Conservation (phyloP, 2,113 vertebrate genomes). For the Leucosticte australis region DNA sequence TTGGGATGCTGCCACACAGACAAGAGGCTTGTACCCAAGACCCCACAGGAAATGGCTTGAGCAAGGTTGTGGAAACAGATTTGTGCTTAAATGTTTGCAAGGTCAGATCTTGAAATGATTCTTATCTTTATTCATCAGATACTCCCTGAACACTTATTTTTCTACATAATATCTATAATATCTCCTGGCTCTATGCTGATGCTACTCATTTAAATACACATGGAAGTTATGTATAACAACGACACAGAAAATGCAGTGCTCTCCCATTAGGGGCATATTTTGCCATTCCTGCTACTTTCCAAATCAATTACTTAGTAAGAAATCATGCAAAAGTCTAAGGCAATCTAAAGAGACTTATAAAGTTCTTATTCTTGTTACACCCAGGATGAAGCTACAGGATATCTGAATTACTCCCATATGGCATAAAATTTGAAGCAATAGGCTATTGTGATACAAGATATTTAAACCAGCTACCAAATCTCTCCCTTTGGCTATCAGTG, state of each 20-base stretch:
- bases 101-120: background rate
- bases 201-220: constrained; percentile 10
- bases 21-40: background rate
- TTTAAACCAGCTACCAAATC: background rate
- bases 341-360: background rate
- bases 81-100: background rate
- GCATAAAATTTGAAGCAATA: background rate
- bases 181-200: background rate
- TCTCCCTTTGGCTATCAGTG: background rate
- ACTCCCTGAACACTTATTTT: constrained; percentile 14
- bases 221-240: background rate
- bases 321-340: background rate
- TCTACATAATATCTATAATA: background rate
- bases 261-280: constrained; percentile 10
- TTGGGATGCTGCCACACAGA: background rate
- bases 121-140: constrained; percentile 17
- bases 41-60: background rate
- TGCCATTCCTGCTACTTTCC: background rate
- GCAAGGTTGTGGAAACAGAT: background rate
- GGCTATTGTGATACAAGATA: background rate
- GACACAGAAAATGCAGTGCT: background rate
- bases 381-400: background rate
- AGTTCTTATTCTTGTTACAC: background rate
- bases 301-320: background rate
- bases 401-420: background rate